Base-by-base conservation (phyloP, 2,888 invertebrate genomes). In the Ichneumon xanthorius region DNA sequence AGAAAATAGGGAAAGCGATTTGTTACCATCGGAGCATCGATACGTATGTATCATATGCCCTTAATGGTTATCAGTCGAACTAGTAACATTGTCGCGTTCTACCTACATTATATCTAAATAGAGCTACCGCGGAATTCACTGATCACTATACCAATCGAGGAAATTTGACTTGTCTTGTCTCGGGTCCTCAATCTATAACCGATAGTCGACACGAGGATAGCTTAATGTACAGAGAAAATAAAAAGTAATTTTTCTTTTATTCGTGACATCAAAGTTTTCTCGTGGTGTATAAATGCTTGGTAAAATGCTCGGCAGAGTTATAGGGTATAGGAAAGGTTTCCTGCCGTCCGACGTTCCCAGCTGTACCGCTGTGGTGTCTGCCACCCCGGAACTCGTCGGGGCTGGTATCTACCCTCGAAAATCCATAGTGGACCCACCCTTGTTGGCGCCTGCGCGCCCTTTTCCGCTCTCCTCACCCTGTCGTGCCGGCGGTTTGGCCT, bases 391-490 rank as follows among this genome's bases (percentile, higher is more conserved):
- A 92, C 91, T 90, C 87, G 84, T 82, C 84, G 89, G 88, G 88
- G 88, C 89, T 89, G 86, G 89, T 92, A 91, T 92, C 91, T 92
- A 91, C 92, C 92, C 92, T 92, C 93, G 92, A 93, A 93, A 93
- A 93, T 93, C 93, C 93, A 93, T 93, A 93, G 92, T 91, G 92
- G 92, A 92, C 92, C 93, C 92, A 92, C 93, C 92, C 92, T 91
- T 82, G 84, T 85, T 76, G 87, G 92, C 93, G 93, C 93, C 84
- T 92, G 93, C 93, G 93, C 92, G 88, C 88, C 88, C 63, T 71
- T 68, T 48, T 65, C 82, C 76, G 71, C 75, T 80, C 78, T 75
- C 81, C 48, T 67, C 71, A 68, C 61, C 45, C 76, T 71, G 45
- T 65, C 53, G 40, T 63, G 71, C 19, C 30, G 40, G 37, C 33